A percentile compares a stretch with the other conserved stretches of the same genome.
These are phyloP conservation scores for Recurvirostra avosetta DNA, from an alignment of 2,113 vertebrate species.

Conservation along the genomic window DNA sequence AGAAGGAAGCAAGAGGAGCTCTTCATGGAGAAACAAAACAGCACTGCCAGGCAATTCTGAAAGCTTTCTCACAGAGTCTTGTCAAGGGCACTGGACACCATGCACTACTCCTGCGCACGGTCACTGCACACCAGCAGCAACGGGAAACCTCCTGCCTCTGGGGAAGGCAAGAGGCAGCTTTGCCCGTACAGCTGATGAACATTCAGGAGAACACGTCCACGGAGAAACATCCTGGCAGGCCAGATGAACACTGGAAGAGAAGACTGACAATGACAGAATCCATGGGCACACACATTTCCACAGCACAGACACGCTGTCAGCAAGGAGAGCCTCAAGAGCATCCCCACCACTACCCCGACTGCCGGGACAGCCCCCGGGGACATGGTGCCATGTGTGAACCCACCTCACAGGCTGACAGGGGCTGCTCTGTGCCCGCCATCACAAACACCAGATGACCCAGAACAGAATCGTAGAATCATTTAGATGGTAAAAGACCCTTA, in stretches of 20 bases:
- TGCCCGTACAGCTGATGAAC: neutral
- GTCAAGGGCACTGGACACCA: neutral
- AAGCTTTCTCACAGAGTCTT: neutral
- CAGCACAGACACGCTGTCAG: too few relatives aligned
- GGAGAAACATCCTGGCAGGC: neutral
- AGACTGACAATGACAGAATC: neutral
- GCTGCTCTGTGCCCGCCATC: neutral
- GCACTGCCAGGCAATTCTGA: neutral
- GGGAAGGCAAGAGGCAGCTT: neutral
- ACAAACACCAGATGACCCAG: neutral
- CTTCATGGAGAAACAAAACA: neutral
- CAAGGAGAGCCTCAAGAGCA: neutral
- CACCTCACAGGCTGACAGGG: neutral
- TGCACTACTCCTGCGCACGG: neutral
- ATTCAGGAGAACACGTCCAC: rapidly evolving
- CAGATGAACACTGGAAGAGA: neutral
- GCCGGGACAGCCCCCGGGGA: neutral
- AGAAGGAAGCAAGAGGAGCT: neutral
- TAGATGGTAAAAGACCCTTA: neutral
- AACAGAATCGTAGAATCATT: neutral
- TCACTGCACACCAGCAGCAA: neutral
- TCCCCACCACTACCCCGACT: rapidly evolving
- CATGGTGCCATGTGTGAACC: neutral
- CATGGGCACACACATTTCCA: neutral
- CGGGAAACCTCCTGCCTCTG: neutral